A percentile compares a stretch with the other conserved stretches of the same genome.
These are phyloP conservation scores for Mythimna albipuncta DNA, from an alignment of 2,888 invertebrate genomes.

Conservation along the genomic window DNA sequence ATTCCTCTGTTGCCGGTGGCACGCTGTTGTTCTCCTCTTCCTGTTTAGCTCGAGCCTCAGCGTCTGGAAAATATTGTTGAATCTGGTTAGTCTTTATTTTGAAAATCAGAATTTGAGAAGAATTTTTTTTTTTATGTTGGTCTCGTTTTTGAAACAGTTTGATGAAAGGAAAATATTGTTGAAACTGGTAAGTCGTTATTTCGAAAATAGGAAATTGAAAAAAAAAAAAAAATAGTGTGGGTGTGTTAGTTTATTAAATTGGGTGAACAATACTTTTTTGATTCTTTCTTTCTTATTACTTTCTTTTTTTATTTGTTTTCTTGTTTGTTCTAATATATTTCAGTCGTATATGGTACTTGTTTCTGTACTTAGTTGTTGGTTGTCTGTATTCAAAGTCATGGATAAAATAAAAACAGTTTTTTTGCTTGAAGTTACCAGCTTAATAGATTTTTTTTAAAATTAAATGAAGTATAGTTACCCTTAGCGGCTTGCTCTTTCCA, in stretches of 20 bases:
- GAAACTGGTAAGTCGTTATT: too few relatives aligned
- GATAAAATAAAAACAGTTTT: background rate
- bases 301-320: too few relatives aligned
- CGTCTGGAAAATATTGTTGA: conserved; percentile 80
- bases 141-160: too few relatives aligned
- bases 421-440: background rate
- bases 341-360: background rate
- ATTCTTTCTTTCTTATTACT: too few relatives aligned
- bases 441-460: background rate
- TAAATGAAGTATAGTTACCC: conserved; percentile 84
- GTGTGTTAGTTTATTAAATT: too few relatives aligned
- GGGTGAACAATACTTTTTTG: too few relatives aligned
- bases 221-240: too few relatives aligned
- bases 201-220: too few relatives aligned
- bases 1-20: conserved; percentile 85
- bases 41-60: conserved; percentile 89
- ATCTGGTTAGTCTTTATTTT: conserved; percentile 9
- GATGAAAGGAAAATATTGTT: too few relatives aligned
- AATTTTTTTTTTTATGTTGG: too few relatives aligned
- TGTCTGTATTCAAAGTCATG: background rate
- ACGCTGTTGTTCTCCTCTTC: conserved; percentile 82
- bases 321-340: too few relatives aligned
- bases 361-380: background rate
- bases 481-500: conserved; percentile 96
- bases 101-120: too few relatives aligned